Evolutionary conservation across 2,113 vertebrate genomes (phyloP), one percentile per base, ranked within the genome.

Genomic region (Morone saxatilis): DNA sequence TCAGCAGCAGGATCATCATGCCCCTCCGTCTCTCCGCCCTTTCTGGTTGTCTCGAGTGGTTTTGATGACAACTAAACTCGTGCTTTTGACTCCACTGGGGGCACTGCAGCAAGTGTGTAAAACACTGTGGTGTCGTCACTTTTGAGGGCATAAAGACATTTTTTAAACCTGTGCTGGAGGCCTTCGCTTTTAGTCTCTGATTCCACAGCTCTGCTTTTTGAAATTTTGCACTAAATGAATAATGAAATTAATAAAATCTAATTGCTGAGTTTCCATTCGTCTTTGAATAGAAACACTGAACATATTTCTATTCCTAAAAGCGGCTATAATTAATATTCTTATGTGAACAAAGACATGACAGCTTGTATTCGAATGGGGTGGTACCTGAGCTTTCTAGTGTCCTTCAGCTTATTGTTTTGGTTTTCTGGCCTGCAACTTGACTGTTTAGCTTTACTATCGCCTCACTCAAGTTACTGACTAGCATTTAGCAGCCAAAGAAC

Each of bases 1-100:
- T 40, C 60, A 31, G 1, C 78, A 61, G 82, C 59, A 59, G 68
- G 73, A 73, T 16, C 47, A 68, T 77, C 77, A 31, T 63, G 41
- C 17, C 48, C 16, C 1, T 51, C 48, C 6, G 16, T 51, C 48
- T 51, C 53, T n/a, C 50, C 19, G 6, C 25, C 36, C 40, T 63
- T 38, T 36, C 25, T 12, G 38, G 10, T 45, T 4, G 7, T 53
- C 36, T 60, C 38, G 0, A 57, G 31, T 41, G 72, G 47, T 77
- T 43, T 54, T 41, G 47, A 40, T 50, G 45, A 12, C 9, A 48
- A 56, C 62, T 72, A 12, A 40, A 72, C 41, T 17, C 7, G 4
- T 7, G 40, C 60, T 67, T 67, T 1, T 22, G 68, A 65, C 25
- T 67, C 59, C 38, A 22, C 40, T 3, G 47, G 61, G 40, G 50